Evolutionary conservation across 1,140 invertebrate species (phyloP).

Genomic region (Euwallacea similis): DNA sequence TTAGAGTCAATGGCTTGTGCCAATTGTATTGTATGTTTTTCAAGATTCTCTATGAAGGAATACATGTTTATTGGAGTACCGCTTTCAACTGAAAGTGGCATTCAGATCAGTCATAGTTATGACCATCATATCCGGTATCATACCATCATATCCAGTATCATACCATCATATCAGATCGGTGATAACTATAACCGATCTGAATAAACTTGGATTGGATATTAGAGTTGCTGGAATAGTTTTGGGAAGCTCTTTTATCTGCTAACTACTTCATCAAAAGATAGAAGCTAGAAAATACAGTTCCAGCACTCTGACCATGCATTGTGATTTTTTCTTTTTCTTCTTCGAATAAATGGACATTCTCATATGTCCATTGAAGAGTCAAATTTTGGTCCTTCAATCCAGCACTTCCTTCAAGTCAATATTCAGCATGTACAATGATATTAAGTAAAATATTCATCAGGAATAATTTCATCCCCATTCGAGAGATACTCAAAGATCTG

Average conservation of each 20-base stretch:
- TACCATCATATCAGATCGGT: no score
- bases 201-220: slow-evolving; percentile 2
- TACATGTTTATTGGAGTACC: background rate
- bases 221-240: no score
- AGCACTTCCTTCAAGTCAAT: background rate
- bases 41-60: background rate
- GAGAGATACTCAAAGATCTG: slow-evolving; percentile 60
- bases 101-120: no score
- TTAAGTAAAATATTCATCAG: background rate
- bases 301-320: slow-evolving; percentile 21
- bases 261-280: slow-evolving; percentile 12
- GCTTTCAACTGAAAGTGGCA: no score
- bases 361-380: slow-evolving; percentile 6
- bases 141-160: no score
- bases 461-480: slow-evolving; percentile 8
- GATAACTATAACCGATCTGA: slow-evolving; percentile 18
- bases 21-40: background rate
- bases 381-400: slow-evolving; percentile 25
- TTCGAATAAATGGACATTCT: slow-evolving; percentile 11
- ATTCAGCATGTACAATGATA: background rate
- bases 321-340: slow-evolving; percentile 15
- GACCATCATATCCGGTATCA: no score
- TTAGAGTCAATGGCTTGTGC: slow-evolving; percentile 8
- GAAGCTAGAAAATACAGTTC: background rate
- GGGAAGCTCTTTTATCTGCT: background rate